phyloP scores from a whole-genome alignment of 2,888 invertebrate species.

The Cantharis rufa region DNA sequence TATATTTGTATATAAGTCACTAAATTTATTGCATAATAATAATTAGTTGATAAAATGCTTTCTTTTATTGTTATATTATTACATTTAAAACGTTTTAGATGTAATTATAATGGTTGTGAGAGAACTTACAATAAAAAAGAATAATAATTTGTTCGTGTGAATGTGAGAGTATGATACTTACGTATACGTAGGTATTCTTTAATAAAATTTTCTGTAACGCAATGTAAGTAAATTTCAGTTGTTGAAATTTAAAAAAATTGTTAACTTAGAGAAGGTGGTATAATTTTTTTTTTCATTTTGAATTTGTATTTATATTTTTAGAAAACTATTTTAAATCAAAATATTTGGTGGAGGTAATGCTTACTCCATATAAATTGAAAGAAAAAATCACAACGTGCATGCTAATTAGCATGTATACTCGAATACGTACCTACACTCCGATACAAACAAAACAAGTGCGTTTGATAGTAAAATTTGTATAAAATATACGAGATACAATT shows the following conservation, averaged over 20 bases:
- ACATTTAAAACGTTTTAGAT: background rate
- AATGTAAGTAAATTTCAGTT: background rate
- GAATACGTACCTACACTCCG: no score
- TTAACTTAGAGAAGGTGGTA: background rate
- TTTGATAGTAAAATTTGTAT: background rate
- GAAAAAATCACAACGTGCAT: background rate
- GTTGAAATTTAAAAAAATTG: background rate
- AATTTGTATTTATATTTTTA: background rate
- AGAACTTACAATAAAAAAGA: background rate
- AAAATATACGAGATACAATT: background rate
- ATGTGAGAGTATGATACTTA: background rate
- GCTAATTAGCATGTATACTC: no score
- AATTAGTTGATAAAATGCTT: background rate
- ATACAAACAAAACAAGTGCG: background rate
- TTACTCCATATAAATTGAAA: background rate
- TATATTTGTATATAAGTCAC: background rate
- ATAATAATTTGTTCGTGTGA: slow-evolving; percentile 1
- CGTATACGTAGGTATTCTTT: background rate
- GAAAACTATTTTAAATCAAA: background rate
- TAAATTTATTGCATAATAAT: background rate
- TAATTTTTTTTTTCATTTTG: background rate
- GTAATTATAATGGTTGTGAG: slow-evolving; percentile 1
- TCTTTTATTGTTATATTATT: background rate
- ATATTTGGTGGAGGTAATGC: background rate
- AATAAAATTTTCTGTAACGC: background rate